Evolutionary conservation across 2,113 vertebrate species (phyloP).

Genomic region (Psammodynastes pulverulentus): DNA sequence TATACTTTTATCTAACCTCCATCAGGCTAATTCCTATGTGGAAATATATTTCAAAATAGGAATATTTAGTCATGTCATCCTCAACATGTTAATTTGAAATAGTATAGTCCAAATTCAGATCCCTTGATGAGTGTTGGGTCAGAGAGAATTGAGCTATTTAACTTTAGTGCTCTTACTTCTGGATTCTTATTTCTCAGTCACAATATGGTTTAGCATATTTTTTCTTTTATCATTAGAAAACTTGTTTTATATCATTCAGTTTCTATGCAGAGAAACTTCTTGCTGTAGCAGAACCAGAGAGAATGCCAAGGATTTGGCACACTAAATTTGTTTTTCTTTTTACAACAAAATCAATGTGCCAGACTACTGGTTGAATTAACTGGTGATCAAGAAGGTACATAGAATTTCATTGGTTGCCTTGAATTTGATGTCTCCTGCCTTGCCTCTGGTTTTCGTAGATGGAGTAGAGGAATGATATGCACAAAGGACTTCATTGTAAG

Average conservation of each 20-base stretch:
- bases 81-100: neutral
- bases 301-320: slow-evolving; percentile 6
- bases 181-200: neutral
- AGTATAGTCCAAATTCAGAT: neutral
- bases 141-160: neutral
- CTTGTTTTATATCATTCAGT: neutral
- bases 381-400: neutral
- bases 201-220: neutral
- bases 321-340: neutral
- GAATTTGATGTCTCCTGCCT: neutral
- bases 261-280: neutral
- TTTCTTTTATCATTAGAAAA: neutral
- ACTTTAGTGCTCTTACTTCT: neutral
- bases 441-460: neutral
- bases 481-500: slow-evolving; percentile 30
- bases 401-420: accelerated
- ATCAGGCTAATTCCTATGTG: neutral
- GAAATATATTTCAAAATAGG: neutral
- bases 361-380: neutral
- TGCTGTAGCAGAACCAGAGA: neutral
- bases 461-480: neutral
- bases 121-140: neutral
- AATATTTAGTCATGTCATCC: neutral
- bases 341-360: neutral
- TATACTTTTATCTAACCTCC: neutral